phyloP scores from a whole-genome alignment of 2,797 vertebrate genomes.

The Trachops cirrhosus region DNA sequence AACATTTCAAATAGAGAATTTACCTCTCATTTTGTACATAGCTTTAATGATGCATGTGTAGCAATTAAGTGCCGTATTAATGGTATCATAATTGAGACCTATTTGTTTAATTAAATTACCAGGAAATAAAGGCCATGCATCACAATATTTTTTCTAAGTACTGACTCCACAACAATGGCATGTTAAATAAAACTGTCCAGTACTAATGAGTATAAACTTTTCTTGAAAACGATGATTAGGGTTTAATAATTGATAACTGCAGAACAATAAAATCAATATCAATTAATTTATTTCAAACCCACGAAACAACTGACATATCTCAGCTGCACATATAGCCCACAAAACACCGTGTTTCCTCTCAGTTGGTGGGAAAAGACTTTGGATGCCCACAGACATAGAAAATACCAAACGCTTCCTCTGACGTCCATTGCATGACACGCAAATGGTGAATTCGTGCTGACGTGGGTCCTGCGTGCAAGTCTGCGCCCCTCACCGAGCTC shows the following conservation, averaged over 20 bases:
- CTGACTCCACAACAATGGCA: neutral
- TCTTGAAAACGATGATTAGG: neutral
- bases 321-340: neutral
- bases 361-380: neutral
- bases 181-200: neutral
- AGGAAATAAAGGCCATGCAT: neutral
- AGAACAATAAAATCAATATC: neutral
- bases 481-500: rapidly evolving
- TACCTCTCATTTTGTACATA: neutral
- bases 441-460: neutral
- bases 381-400: neutral
- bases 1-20: neutral
- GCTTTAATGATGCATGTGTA: neutral
- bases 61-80: constrained; percentile 53
- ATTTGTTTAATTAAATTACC: constrained; percentile 54
- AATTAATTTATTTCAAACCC: neutral
- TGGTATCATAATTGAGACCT: neutral
- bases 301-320: neutral
- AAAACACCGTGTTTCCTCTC: neutral
- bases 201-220: neutral
- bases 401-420: neutral
- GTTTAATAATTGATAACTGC: neutral
- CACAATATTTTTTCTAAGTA: neutral
- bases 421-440: neutral
- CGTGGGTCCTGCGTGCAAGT: rapidly evolving